A percentile compares a stretch with the other conserved stretches of the same genome.
These are phyloP conservation scores for Megaceryle torquata DNA, from an alignment of 2,113 vertebrate species.

Conservation along the genomic window DNA sequence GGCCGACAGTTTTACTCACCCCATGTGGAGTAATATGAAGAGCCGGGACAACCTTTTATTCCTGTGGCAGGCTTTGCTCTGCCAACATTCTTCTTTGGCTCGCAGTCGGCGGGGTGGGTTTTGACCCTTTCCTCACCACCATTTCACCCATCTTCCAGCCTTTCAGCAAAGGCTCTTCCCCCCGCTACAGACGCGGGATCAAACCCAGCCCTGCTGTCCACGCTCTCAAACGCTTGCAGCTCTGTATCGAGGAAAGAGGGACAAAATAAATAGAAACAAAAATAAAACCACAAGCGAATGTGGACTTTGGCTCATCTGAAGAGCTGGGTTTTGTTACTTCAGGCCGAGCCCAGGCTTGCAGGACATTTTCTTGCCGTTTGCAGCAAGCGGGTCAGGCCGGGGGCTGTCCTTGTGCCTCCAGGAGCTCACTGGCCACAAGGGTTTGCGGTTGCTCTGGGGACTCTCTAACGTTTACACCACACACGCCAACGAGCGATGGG, in stretches of 20 bases:
- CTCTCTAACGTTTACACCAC: not conserved
- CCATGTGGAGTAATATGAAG: conserved; percentile 8
- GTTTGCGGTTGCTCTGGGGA: not conserved
- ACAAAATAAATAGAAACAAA: not conserved
- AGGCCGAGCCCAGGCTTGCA: not conserved
- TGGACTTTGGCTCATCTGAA: not conserved
- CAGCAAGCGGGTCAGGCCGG: not conserved
- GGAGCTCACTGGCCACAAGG: not conserved
- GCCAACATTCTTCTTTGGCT: conserved; percentile 13
- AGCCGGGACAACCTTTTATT: conserved; percentile 15
- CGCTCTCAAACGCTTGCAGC: not conserved
- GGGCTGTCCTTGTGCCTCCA: not conserved
- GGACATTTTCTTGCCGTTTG: not conserved
- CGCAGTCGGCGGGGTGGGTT: not conserved
- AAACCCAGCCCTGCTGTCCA: not conserved
- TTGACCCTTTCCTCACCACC: conserved; percentile 16
- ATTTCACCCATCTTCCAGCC: not conserved
- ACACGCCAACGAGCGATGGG: fast-evolving
- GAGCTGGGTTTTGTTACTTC: not conserved
- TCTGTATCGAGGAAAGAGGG: not conserved
- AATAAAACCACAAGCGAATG: not conserved
- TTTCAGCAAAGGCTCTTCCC: not conserved
- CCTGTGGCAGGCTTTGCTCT: conserved; percentile 17
- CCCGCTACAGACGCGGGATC: not conserved
- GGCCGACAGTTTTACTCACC: conserved; percentile 49